phyloP scores from a whole-genome alignment of 2,113 vertebrate species.

The Phasianus colchicus region DNA sequence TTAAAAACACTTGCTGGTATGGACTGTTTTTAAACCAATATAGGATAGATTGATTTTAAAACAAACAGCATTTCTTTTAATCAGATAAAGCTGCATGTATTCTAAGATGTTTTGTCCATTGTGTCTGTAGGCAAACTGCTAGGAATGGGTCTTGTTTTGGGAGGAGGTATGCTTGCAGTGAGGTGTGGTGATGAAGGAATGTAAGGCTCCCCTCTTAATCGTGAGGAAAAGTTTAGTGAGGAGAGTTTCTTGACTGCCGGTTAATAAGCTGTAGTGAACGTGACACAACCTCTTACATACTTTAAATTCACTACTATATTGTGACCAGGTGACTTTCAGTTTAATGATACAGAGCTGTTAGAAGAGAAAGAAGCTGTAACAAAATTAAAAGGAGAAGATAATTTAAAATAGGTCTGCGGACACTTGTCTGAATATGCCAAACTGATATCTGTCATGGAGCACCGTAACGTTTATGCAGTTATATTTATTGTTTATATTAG shows the following conservation, averaged over 20 bases:
- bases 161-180: neutral
- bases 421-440: neutral
- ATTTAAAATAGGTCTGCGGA: neutral
- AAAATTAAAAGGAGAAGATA: neutral
- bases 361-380: neutral
- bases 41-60: neutral
- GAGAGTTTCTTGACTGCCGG: neutral
- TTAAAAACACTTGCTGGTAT: neutral
- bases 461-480: neutral
- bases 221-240: neutral
- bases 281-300: neutral
- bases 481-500: neutral
- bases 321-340: neutral
- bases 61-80: neutral
- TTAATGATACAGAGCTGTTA: neutral
- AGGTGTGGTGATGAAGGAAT: neutral
- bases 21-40: constrained; percentile 1
- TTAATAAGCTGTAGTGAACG: neutral
- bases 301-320: constrained; percentile 1
- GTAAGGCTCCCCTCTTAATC: neutral
- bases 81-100: neutral
- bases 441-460: neutral
- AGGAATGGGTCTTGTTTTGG: neutral
- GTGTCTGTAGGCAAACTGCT: neutral
- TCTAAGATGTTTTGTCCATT: neutral